These are phyloP conservation scores for Prunella himalayana DNA, from an alignment of 2,113 vertebrate genomes.

Conservation along the genomic window DNA sequence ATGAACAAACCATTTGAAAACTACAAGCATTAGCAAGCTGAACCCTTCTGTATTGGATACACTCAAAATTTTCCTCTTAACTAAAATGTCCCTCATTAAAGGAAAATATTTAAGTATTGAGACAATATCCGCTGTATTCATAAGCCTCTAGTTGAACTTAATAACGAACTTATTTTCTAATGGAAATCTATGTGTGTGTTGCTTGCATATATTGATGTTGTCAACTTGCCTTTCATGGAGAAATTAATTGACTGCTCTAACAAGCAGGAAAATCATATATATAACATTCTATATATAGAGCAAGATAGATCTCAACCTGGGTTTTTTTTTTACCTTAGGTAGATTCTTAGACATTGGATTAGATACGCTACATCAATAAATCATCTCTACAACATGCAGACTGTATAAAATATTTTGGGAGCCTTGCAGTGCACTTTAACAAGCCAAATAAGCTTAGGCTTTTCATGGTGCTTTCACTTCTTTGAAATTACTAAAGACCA, in stretches of 20 bases:
- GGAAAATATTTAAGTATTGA: constrained; percentile 12
- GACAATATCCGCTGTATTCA: constrained; percentile 22
- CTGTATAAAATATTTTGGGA: not conserved
- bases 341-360: not conserved
- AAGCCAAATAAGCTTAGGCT: not conserved
- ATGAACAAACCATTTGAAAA: constrained; percentile 50
- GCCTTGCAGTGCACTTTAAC: not conserved
- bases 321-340: not conserved
- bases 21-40: not conserved
- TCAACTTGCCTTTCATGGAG: not conserved
- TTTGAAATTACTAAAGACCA: not conserved
- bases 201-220: not conserved
- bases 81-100: constrained; percentile 25
- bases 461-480: not conserved
- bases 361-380: not conserved
- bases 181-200: not conserved
- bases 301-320: not conserved
- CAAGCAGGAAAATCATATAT: not conserved
- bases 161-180: not conserved
- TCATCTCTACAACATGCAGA: not conserved
- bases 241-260: not conserved
- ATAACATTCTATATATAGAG: not conserved
- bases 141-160: not conserved
- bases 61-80: constrained; percentile 5
- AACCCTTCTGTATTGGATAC: not conserved